Conservation (phyloP, 2,113 vertebrate species). For the Sprattus sprattus region DNA sequence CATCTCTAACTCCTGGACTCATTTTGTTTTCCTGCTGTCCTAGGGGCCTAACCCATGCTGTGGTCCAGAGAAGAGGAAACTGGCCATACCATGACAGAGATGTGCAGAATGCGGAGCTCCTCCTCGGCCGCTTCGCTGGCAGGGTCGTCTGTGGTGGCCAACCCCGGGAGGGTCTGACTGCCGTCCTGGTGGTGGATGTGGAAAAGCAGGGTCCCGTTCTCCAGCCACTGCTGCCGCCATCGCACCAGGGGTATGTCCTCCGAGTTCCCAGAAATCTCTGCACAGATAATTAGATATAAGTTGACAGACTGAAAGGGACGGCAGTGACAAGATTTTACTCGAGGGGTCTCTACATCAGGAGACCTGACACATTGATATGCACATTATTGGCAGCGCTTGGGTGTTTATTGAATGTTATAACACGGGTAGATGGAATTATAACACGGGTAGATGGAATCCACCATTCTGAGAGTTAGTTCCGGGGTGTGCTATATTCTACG, state of each 20-base stretch:
- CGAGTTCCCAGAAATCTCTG: conserved; percentile 96
- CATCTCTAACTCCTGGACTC: background rate
- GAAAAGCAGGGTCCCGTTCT: conserved; percentile 95
- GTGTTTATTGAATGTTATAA: too few species aligned
- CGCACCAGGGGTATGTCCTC: conserved; percentile 96
- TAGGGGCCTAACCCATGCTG: background rate
- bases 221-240: conserved; percentile 98
- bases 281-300: conserved; percentile 5
- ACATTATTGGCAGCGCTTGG: too few species aligned
- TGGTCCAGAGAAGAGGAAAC: background rate
- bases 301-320: background rate
- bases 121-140: conserved; percentile 86
- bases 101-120: conserved; percentile 95
- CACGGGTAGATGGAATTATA: too few species aligned
- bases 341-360: background rate
- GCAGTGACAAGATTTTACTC: conserved; percentile 17
- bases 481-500: too few species aligned
- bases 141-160: conserved; percentile 84
- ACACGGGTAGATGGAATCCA: too few species aligned
- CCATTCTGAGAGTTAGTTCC: too few species aligned
- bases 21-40: background rate
- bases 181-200: conserved; percentile 98
- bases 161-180: conserved; percentile 80
- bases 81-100: conserved; percentile 91
- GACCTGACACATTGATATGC: too few species aligned